Evolutionary conservation across 2,797 vertebrate genomes (phyloP), one percentile per base, ranked within the genome.

Genomic region (Ataeniobius toweri): DNA sequence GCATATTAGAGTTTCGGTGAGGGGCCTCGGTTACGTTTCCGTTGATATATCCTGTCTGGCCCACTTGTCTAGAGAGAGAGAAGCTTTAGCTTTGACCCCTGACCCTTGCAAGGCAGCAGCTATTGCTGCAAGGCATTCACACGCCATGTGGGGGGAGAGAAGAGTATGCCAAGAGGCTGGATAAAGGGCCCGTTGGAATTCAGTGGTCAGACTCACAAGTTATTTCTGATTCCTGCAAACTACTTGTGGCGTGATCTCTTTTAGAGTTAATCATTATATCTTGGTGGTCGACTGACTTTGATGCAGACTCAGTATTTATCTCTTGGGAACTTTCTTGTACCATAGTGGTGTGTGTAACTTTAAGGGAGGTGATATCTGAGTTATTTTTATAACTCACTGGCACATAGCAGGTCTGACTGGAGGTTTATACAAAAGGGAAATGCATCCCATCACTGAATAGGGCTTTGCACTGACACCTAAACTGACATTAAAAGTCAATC

Each of bases 41-140:
- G 88, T 85, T 86, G 84, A 89, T 91, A 93, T 90, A 89, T 91
- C 91, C 93, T 89, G 93, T 93, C 93, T 95, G 91, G 89, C 91
- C 88, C 85, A 85, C 86, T 90, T 90, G 92, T 94, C 93, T 95
- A 91, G 83, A 90, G 89, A 90, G 87, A 90, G 77, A 88, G 90
- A 91, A 89, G 92, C 87, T 90, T 93, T 92, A 86, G 87, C 84
- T 90, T 86, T 93, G 92, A 94, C 93, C 94, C 75, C 79, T 91
- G 92, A 94, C 92, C 93, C 84, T 1, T 46, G 85, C 80, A 73
- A 92, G 88, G 81, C 89, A 69, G 89, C 93, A 93, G 88, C 86
- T 80, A 91, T 91, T 80, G 94, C 94, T 90, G 84, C 86, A 16
- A 94, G 94, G 93, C 94, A 90, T 95, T 95, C 94, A 95, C 94